Conservation (phyloP, 2,113 vertebrate species). For the Dasyprocta punctata region DNA sequence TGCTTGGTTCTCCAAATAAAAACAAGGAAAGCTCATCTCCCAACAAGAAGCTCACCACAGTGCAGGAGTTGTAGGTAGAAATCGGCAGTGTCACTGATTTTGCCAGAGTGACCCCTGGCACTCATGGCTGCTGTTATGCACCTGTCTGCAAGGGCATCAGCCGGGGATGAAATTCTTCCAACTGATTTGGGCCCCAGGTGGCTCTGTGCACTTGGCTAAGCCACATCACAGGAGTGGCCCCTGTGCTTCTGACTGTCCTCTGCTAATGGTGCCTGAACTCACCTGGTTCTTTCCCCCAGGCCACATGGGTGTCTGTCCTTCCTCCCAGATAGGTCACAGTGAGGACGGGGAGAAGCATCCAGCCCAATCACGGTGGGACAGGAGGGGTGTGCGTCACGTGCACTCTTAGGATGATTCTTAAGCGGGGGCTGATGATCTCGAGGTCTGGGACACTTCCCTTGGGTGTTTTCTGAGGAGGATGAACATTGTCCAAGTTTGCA, state of each 20-base stretch:
- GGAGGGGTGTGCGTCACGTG: fast-evolving
- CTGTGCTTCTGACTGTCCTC: neutral
- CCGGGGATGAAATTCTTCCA: neutral
- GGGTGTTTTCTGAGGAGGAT: neutral
- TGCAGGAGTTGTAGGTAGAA: neutral
- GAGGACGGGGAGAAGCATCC: neutral
- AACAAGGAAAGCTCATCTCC: neutral
- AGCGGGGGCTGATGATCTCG: neutral
- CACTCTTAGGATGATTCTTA: too few relatives aligned
- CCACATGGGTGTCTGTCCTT: neutral
- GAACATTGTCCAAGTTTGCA: neutral
- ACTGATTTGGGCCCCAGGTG: neutral
- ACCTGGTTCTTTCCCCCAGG: neutral
- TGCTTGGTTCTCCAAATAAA: neutral
- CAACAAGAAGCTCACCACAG: neutral
- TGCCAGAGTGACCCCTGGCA: neutral
- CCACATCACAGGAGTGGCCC: neutral
- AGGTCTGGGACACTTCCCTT: neutral
- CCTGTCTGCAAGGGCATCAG: neutral
- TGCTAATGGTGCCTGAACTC: too few relatives aligned
- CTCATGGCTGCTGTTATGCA: neutral
- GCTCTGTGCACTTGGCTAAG: neutral
- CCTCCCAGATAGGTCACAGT: neutral
- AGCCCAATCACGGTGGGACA: too few relatives aligned
- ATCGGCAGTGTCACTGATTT: neutral